Evolutionary conservation across 1,140 invertebrate genomes (phyloP).

Genomic region (Zaprionus kolodkinae): DNA sequence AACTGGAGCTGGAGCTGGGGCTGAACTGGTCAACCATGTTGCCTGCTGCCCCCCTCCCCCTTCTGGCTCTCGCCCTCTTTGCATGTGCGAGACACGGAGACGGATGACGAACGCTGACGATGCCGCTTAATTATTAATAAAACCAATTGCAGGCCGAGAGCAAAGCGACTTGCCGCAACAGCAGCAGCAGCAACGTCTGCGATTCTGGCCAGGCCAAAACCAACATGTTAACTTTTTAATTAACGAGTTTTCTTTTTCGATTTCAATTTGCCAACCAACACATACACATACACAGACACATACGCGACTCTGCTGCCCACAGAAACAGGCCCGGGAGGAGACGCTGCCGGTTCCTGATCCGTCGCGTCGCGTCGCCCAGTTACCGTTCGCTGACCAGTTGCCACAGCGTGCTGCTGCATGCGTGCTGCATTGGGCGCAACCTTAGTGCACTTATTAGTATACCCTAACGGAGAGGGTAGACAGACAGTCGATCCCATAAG

Average conservation of each 20-base stretch:
- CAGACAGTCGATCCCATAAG: neutral
- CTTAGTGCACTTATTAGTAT: slow-evolving; percentile 59
- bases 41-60: neutral
- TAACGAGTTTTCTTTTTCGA: slow-evolving; percentile 84
- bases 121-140: slow-evolving; percentile 75
- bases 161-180: slow-evolving; percentile 26
- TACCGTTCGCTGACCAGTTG: slow-evolving; percentile 23
- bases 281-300: slow-evolving; percentile 14
- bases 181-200: slow-evolving; percentile 24
- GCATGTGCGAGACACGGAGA: slow-evolving; percentile 14
- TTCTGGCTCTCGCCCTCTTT: slow-evolving; percentile 5
- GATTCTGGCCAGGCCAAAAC: slow-evolving; percentile 27
- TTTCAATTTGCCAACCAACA: slow-evolving; percentile 79
- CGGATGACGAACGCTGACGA: slow-evolving; percentile 36
- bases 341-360: slow-evolving; percentile 18
- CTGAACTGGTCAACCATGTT: slow-evolving; percentile 37
- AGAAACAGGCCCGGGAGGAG: slow-evolving; percentile 57
- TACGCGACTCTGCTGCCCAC: slow-evolving; percentile 52
- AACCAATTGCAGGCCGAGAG: slow-evolving; percentile 57
- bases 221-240: slow-evolving; percentile 84
- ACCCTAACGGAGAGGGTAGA: neutral
- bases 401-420: slow-evolving; percentile 9
- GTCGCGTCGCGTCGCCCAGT: slow-evolving; percentile 12
- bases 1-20: neutral
- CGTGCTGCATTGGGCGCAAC: slow-evolving; percentile 57